Base-by-base conservation (phyloP, 2,797 vertebrate species). In the Sarcoramphus papa region DNA sequence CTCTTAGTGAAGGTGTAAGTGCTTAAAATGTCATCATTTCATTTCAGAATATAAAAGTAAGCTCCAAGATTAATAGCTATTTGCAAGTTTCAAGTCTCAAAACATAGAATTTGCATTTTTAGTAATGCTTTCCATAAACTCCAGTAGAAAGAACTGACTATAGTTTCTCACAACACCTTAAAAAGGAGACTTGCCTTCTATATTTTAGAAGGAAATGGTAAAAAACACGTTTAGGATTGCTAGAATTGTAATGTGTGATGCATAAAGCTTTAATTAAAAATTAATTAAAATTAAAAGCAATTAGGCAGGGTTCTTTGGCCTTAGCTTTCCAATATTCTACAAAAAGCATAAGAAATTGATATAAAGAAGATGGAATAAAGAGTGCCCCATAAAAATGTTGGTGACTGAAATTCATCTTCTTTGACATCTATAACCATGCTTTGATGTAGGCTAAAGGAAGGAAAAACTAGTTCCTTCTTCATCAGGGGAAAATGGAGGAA, bases 381-480 rank as follows among this genome's bases (percentile, higher is more conserved):
- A 68, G 48, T 23, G 13, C 28, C 19, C 43, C 68, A 41, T 50
- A 72, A 93, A 92, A 87, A 79, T 18, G 18, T 4, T 68, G 73
- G 43, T 25, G 50, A 94, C 54, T 23, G 88, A 96, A 97, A 95
- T 97, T 96, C 75, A 95, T 97, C 79, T 80, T 82, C 63, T 90
- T 92, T 96, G 96, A 96, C 81, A 88, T 56, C 51, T 85, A 53
- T 72, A 92, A 93, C 60, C 2, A 1, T 16, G 33, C 43, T 96
- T 95, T 94, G 67, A 85, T 92, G 81, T 72, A 81, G 50, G 24
- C 33, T 92, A 83, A 83, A 81, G 37, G 82, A 93, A 94, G 68
- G 78, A 92, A 96, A 97, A 97, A 59, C 59, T 62, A 37, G 33
- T 85, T 94, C 51, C 81, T 94, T 89, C 83, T 97, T 96, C 91